These are phyloP conservation scores for Argyresthia albistria DNA, from an alignment of 2,888 invertebrate species.

Conservation along the genomic window DNA sequence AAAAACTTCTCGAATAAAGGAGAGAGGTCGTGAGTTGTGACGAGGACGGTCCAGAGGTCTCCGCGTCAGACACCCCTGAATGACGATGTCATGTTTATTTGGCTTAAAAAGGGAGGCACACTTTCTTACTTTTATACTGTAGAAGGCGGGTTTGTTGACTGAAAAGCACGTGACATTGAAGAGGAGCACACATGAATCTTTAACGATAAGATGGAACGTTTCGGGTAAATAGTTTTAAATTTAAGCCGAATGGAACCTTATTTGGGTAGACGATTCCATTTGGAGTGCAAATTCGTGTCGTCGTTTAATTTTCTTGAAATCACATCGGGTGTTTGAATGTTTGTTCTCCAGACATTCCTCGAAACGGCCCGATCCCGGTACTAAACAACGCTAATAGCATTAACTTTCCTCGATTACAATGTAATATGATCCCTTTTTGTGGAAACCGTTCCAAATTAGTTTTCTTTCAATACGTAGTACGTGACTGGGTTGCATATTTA, in stretches of 20 bases:
- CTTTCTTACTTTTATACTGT: slow-evolving; percentile 40
- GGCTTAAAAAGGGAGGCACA: slow-evolving; percentile 47
- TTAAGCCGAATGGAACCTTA: slow-evolving; percentile 14
- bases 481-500: slow-evolving; percentile 61
- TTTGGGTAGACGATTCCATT: slow-evolving; percentile 3
- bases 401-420: not conserved
- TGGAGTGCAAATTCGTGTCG: slow-evolving; percentile 2
- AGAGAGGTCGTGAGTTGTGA: slow-evolving; percentile 29
- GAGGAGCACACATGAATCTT: slow-evolving; percentile 44
- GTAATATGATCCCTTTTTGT: slow-evolving; percentile 28
- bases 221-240: slow-evolving; percentile 38
- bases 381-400: not conserved
- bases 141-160: slow-evolving; percentile 17
- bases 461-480: slow-evolving; percentile 50
- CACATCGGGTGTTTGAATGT: not conserved
- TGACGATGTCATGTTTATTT: slow-evolving; percentile 65
- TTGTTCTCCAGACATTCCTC: not conserved
- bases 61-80: slow-evolving; percentile 34
- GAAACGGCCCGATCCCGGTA: not conserved
- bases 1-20: slow-evolving; percentile 54
- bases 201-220: slow-evolving; percentile 33
- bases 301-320: not conserved
- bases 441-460: slow-evolving; percentile 55
- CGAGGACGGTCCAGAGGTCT: slow-evolving; percentile 32
- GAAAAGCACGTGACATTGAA: slow-evolving; percentile 42